Evolutionary conservation across 2,888 invertebrate species (phyloP), one percentile per base, ranked within the genome.

Genomic region (Endomychus coccineus): DNA sequence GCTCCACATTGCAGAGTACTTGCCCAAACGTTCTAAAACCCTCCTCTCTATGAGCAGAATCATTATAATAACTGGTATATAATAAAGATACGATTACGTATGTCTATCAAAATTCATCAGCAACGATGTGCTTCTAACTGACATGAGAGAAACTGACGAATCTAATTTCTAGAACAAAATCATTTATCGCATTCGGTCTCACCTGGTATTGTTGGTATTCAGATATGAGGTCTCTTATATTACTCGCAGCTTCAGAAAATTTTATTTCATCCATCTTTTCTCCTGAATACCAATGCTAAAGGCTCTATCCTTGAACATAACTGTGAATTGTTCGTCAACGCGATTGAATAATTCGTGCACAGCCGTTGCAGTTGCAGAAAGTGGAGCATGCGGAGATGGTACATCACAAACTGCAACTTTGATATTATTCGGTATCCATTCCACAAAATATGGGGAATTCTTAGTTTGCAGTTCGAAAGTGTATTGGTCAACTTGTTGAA

Each of bases 231-330:
- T 83, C 83, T 61, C 80, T 84, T 84, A 90, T 84, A 71, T 90
- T 90, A 54, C 83, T 83, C 64, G 88, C 87, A 0, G 88, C 88
- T 64, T 89, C 88, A 1, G 86, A 86, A 69, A 88, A 89, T 66
- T 89, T 88, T 83, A 87, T 80, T 60, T 88, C 87, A 58, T 89
- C 88, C 88, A 88, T 89, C 34, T 88, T 88, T 64, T 88, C 88
- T 31, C 87, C 87, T 4, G 85, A 86, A 68, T 86, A 88, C 89
- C 86, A 88, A 68, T 89, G 88, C 36, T 89, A 73, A 87, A 87
- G 25, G 87, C 87, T 72, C 84, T 84, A 42, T 87, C 77, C 35
- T 87, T 70, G 71, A 90, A 90, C 90, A 91, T 91, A 47, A 87
- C 87, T 1, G 83, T 83, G 64, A 88, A 87, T 62, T 87, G 87